These are phyloP conservation scores for Stichopus chloronotus DNA, from an alignment of 35 echinoderm and acorn worm genomes.

Conservation along the genomic window DNA sequence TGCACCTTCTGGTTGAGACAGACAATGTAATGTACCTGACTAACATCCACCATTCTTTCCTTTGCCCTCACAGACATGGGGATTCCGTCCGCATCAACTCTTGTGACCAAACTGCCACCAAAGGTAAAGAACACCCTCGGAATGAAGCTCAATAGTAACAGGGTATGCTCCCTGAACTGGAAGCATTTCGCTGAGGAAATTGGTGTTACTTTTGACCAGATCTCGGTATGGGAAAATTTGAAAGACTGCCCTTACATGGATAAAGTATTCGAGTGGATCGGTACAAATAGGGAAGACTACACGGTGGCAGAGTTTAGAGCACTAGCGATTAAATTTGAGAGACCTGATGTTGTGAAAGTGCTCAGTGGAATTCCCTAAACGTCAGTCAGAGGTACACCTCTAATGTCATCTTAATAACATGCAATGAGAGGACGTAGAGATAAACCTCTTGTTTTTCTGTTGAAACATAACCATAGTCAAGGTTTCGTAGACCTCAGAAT, in stretches of 20 bases:
- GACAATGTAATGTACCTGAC: neutral
- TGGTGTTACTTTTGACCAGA: neutral
- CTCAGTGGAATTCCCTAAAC: neutral
- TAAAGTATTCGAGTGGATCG: conserved; percentile 35
- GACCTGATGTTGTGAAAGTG: conserved; percentile 28
- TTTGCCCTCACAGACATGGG: neutral
- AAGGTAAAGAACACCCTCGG: neutral
- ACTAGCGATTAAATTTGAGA: neutral
- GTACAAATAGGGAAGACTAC: conserved; percentile 29
- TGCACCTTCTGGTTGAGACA: neutral
- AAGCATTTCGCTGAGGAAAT: conserved; percentile 49
- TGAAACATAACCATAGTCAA: too few species aligned
- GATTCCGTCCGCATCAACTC: too few species aligned
- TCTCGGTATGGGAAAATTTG: conserved; percentile 9
- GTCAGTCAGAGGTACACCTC: neutral
- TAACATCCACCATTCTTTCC: neutral
- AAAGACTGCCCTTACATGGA: conserved; percentile 50
- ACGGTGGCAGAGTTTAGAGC: conserved; percentile 6
- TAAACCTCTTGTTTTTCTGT: too few species aligned
- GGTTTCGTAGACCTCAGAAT: too few species aligned
- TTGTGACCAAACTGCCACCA: neutral
- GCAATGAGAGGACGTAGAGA: too few species aligned
- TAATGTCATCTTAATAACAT: too few species aligned
- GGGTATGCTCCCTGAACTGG: conserved; percentile 21
- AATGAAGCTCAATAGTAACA: conserved; percentile 28